These are phyloP conservation scores for Salminus brasiliensis DNA, from an alignment of 2,113 vertebrate species.

Conservation along the genomic window DNA sequence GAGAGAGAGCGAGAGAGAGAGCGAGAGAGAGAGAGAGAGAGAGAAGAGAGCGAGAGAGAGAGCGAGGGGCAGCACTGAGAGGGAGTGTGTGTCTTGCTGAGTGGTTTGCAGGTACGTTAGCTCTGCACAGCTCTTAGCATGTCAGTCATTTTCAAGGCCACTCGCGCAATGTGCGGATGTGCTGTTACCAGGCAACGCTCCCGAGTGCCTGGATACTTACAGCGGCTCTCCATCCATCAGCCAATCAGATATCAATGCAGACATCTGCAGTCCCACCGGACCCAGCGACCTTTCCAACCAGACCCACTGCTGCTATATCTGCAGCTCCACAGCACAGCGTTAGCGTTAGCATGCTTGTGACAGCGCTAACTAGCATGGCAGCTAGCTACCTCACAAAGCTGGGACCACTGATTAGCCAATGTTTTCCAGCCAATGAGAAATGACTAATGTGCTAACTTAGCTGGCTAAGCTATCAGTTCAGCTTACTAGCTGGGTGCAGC, in stretches of 20 bases:
- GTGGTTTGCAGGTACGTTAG: constrained; percentile 55
- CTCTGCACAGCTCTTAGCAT: constrained; percentile 70
- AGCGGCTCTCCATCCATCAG: constrained; percentile 56
- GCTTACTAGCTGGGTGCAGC: no score
- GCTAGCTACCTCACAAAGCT: no score
- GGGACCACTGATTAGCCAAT: no score
- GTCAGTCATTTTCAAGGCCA: constrained; percentile 79
- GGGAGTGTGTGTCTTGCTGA: neutral
- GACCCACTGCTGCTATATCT: neutral
- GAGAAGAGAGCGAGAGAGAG: neutral
- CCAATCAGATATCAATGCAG: constrained; percentile 66
- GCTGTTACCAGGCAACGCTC: constrained; percentile 79
- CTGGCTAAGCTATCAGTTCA: no score
- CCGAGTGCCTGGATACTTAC: constrained; percentile 56
- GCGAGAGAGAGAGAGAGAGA: neutral
- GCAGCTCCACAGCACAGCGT: neutral
- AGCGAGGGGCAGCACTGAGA: no score
- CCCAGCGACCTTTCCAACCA: constrained; percentile 47
- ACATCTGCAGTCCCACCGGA: constrained; percentile 58
- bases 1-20: no score
- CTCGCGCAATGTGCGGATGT: constrained; percentile 66
- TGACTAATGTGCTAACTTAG: no score
- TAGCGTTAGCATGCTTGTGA: neutral
- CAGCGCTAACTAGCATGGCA: neutral
- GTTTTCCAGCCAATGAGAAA: no score